Conservation (phyloP, 1,140 invertebrate species). For the Manduca sexta region DNA sequence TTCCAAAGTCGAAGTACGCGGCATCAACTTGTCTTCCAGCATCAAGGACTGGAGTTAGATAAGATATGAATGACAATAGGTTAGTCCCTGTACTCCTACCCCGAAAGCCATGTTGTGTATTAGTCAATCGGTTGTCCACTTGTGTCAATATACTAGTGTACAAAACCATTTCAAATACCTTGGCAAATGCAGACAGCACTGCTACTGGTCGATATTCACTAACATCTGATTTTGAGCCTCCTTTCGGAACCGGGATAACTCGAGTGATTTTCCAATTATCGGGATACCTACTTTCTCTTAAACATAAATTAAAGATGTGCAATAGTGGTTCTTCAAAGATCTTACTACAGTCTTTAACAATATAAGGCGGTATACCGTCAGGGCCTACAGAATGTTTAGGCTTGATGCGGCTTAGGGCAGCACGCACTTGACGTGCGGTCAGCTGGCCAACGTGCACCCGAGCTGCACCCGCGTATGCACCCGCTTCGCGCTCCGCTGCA, state of each 20-base stretch:
- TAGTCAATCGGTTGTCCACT: not conserved
- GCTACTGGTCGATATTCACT: not conserved
- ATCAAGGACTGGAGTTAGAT: not conserved
- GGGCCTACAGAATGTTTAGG: slow-evolving; percentile 8
- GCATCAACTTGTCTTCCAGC: not conserved
- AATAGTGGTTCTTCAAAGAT: not conserved
- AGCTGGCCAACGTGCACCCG: slow-evolving; percentile 1
- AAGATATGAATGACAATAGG: not conserved
- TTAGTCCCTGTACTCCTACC: not conserved
- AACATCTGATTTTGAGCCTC: not conserved
- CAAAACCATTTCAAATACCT: not conserved
- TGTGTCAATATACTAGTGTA: not conserved
- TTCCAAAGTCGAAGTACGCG: not conserved
- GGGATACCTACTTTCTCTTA: not conserved
- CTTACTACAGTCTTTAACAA: slow-evolving; percentile 3
- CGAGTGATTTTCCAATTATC: slow-evolving; percentile 7
- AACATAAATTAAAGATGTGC: slow-evolving; percentile 10
- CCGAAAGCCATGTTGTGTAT: not conserved
- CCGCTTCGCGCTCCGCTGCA: no score
- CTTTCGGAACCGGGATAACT: not conserved
- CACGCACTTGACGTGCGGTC: not conserved
- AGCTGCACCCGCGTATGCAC: not conserved
- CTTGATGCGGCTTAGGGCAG: slow-evolving; percentile 6
- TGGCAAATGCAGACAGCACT: not conserved
- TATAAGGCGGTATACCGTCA: slow-evolving; percentile 7